Base-by-base conservation (phyloP, 1,140 invertebrate genomes). In the Eulimnadia texana region DNA sequence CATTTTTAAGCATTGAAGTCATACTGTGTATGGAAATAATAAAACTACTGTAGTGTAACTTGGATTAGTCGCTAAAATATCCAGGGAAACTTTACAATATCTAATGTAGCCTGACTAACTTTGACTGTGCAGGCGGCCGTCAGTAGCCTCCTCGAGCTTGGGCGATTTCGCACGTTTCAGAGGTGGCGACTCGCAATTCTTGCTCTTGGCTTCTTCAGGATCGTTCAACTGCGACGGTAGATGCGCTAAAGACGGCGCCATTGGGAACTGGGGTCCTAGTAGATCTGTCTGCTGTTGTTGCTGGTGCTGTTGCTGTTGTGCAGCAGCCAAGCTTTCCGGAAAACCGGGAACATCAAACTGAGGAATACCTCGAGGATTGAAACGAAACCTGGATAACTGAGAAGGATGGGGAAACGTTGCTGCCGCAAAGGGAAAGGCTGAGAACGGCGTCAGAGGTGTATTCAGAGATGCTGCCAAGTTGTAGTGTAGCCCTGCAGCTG, bases 401-500 rank as follows among this genome's bases (percentile, higher is more conserved):
- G 49, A 28, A 50, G 19, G 53, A 61, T 11, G 60, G 51, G 16
- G 53, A 28, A 25, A 61, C 51, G 50, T 50, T 42, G 33, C 55
- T 19, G 55, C 55, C 13, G 55, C 55, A 19, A 57, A 57, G 3
- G 55, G 55, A 51, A 54, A 61, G 23, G 51, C 60, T 11, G 49
- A 28, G 22, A 52, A 54, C 20, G 60, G 53, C 42, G 25, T 54
- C 51, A 28, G 50, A 20, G 60, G 60, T 1, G 60, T 51, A 42
- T 55, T 52, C 51, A 54, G 51, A 9, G 53, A 54, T 2, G 60
- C 28, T 10, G 50, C 60, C 19, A 61, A 52, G 22, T 52, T 52
- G 27, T 53, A 61, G 27, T 61, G 60, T 2, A 54, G 60, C 24
- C 51, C 51, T 6, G 60, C 60, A 13, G 60, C 58, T 25, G 58